phyloP scores from a whole-genome alignment of 2,888 invertebrate species.

The Anoplius nigerrimus region DNA sequence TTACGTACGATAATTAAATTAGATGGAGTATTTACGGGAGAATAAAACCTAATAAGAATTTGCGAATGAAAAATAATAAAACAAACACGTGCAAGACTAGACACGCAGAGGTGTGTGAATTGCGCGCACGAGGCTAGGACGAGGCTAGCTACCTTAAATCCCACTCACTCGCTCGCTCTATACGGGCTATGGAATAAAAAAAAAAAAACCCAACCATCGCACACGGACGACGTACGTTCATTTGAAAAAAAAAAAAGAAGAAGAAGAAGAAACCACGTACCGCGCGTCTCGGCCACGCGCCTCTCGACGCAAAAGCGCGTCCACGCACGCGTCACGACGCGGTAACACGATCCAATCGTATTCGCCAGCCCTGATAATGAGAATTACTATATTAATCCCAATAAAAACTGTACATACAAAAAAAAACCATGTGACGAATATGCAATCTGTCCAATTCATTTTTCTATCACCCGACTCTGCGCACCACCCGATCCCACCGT shows the following conservation, averaged over 20 bases:
- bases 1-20: slow-evolving; percentile 68
- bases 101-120: slow-evolving; percentile 48
- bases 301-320: background rate
- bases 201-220: slow-evolving; percentile 25
- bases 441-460: no score
- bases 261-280: slow-evolving; percentile 21
- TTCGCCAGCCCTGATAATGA: slow-evolving; percentile 69
- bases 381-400: slow-evolving; percentile 69
- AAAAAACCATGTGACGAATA: no score
- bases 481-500: slow-evolving; percentile 10
- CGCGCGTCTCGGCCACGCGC: no score
- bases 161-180: slow-evolving; percentile 54
- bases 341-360: slow-evolving; percentile 57
- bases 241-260: no score
- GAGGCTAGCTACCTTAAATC: slow-evolving; percentile 73
- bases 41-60: slow-evolving; percentile 28
- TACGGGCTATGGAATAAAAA: no score
- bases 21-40: slow-evolving; percentile 55
- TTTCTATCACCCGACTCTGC: no score
- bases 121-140: slow-evolving; percentile 74
- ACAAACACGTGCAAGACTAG: slow-evolving; percentile 28
- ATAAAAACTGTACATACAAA: slow-evolving; percentile 74
- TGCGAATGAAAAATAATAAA: slow-evolving; percentile 24
- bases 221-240: slow-evolving; percentile 10
- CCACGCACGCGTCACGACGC: slow-evolving; percentile 46